These are phyloP conservation scores for Tenthredo amoena DNA, from an alignment of 2,888 invertebrate species.

Conservation along the genomic window DNA sequence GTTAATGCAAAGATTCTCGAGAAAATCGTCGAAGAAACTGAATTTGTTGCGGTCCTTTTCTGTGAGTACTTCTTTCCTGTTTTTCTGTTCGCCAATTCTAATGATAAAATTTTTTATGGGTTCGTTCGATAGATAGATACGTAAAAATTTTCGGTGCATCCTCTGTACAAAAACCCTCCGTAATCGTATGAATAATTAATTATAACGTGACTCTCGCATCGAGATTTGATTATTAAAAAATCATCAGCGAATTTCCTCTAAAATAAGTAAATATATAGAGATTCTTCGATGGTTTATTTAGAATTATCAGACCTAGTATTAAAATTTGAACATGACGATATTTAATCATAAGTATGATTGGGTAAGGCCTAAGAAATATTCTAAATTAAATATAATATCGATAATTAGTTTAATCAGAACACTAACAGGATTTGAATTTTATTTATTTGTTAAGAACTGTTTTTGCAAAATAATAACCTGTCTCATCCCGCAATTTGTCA, in stretches of 20 bases:
- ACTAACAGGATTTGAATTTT: constrained; percentile 1
- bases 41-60: constrained; percentile 95
- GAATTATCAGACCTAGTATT: background rate
- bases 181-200: background rate
- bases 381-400: background rate
- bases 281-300: background rate
- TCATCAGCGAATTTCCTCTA: background rate
- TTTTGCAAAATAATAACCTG: background rate
- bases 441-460: background rate
- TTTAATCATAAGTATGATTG: background rate
- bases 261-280: background rate
- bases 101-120: background rate
- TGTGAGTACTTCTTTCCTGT: constrained; percentile 85
- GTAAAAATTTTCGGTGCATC: background rate
- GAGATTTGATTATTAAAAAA: too few relatives aligned
- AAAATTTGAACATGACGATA: background rate
- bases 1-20: constrained; percentile 94
- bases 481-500: background rate
- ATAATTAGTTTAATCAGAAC: background rate
- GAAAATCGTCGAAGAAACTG: constrained; percentile 94
- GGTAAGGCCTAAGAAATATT: background rate
- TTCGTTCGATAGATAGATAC: background rate
- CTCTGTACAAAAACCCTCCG: background rate
- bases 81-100: background rate
- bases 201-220: background rate